Base-by-base conservation (phyloP, 1,140 invertebrate genomes). In the Drosophila takahashii region DNA sequence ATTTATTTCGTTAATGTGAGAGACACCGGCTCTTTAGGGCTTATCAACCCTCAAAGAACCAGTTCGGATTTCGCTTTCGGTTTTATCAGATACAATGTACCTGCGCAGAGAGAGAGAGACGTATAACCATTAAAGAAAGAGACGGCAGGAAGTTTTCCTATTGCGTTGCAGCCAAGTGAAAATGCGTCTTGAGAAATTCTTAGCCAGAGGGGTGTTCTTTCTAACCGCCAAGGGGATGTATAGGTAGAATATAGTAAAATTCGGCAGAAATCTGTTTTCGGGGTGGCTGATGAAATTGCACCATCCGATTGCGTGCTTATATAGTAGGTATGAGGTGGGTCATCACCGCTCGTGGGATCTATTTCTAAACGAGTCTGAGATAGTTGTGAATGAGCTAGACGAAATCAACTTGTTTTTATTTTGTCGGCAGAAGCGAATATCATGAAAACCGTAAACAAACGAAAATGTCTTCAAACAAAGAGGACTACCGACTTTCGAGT, bases 221-320 rank as follows among this genome's bases (percentile, higher is more conserved):
- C 18, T n/a, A 36, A 22, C n/a, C n/a, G 64, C 16, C 34, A 22
- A 3, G 18, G 59, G 58, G 59, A 11, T 32, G 6, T 32, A 18
- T 34, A 26, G 34, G 34, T 64, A 34, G 13, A 13, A 27, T 32
- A 15, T 36, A 18, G 39, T 50, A 11, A 41, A 50, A 66, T 62
- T 77, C 50, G 11, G 51, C 47, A n/a, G 41, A 70, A 61, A 42
- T 75, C 47, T 79, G 61, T 61, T 69, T 77, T 72, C 53, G 61
- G 56, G 45, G 29, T 57, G 74, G 81, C 84, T 87, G 83, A 87
- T 70, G 83, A 87, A 87, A 87, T 89, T 83, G 71, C 79, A 86
- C 70, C 69, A 59, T 66, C 61, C 36, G 47, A 9, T 87, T 87
- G 58, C 83, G 51, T 18, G 41, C 16, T 18, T 5, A 32, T 32